Conservation (phyloP, 2,113 vertebrate species). For the Elanoides forficatus region DNA sequence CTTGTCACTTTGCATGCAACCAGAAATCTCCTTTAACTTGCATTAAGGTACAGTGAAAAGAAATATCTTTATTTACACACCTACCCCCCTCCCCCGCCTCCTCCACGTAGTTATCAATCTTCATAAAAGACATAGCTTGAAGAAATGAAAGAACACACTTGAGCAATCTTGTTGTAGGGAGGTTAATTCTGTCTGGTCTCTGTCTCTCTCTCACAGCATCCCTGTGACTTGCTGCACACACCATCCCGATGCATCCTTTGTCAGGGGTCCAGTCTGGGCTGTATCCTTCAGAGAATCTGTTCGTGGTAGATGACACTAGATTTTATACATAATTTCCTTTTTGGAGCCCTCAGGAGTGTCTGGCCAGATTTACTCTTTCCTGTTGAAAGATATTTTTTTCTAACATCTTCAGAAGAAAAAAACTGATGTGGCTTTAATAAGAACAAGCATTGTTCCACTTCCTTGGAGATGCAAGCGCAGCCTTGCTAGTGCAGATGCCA, state of each 20-base stretch:
- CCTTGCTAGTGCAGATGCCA: background rate
- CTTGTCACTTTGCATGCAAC: background rate
- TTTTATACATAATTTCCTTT: background rate
- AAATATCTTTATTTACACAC: background rate
- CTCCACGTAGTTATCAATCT: background rate
- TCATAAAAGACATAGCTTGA: background rate
- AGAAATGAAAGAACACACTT: background rate
- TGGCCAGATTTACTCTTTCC: background rate
- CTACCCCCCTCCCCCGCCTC: accelerated
- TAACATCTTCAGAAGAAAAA: background rate
- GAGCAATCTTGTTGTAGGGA: background rate
- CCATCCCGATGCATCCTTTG: background rate
- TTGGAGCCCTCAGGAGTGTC: background rate
- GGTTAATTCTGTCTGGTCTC: background rate
- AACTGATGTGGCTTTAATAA: background rate
- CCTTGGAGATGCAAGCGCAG: background rate
- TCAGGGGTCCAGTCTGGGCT: background rate
- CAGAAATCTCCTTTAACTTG: background rate
- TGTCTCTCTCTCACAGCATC: background rate
- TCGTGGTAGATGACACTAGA: background rate
- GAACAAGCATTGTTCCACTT: background rate
- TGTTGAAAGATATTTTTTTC: background rate
- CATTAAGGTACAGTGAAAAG: background rate
- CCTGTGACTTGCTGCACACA: background rate
- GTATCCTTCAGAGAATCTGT: background rate